phyloP scores from a whole-genome alignment of 2,888 invertebrate species.

The Peribatodes rhomboidaria region DNA sequence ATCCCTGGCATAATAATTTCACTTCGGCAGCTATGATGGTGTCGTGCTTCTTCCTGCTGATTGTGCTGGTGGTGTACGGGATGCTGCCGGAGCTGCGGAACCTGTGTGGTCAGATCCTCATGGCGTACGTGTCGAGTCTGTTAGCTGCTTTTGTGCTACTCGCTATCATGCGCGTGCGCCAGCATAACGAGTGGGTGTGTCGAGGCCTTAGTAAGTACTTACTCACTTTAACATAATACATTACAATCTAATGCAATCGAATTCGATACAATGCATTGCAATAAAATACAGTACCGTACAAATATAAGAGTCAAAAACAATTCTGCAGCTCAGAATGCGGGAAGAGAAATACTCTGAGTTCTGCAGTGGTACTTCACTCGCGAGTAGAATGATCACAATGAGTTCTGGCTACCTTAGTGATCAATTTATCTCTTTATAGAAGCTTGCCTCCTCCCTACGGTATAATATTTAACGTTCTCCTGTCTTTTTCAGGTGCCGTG shows the following conservation, averaged over 20 bases:
- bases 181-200: slow-evolving; percentile 44
- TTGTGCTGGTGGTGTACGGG: slow-evolving; percentile 64
- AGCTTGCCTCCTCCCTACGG: background rate
- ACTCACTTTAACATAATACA: no score
- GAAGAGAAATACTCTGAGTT: no score
- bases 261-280: no score
- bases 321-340: no score
- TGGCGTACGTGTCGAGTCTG: slow-evolving; percentile 66
- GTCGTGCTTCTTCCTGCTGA: slow-evolving; percentile 61
- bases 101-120: slow-evolving; percentile 64
- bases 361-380: no score
- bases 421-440: background rate
- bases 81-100: slow-evolving; percentile 65
- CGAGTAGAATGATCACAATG: no score
- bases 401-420: no score
- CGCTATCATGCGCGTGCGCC: slow-evolving; percentile 53
- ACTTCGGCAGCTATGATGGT: slow-evolving; percentile 55
- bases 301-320: no score
- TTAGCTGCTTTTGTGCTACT: slow-evolving; percentile 62
- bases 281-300: no score
- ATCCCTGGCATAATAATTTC: no score
- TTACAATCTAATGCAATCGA: no score
- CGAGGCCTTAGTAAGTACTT: slow-evolving; percentile 60
- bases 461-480: background rate
- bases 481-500: slow-evolving; percentile 59